Evolutionary conservation across 1,140 invertebrate genomes (phyloP), one percentile per base, ranked within the genome.

Genomic region (Camponotus floridanus): DNA sequence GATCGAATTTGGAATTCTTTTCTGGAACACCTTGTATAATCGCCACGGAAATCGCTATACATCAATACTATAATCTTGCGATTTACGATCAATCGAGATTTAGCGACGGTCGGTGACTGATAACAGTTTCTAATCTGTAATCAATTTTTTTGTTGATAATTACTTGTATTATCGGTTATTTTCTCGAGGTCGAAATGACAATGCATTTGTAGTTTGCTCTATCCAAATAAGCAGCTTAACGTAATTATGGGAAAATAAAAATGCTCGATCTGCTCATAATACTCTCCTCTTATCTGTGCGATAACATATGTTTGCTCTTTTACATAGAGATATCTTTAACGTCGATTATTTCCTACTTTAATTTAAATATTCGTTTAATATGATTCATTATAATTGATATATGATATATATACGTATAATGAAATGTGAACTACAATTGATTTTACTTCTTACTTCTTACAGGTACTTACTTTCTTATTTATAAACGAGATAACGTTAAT

Each of bases 311-410:
- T 68, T 26, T 68, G 62, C 45, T 62, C 62, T 36, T 79, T 55
- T 33, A 55, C 33, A 64, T 79, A 79, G 76, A 79, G 45, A 79
- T 67, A 79, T 51, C 45, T 68, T 79, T 79, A 79, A 79, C 76
- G 64, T 79, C 33, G 62, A 79, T 79, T 79, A 79, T 62, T 68
- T 36, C 18, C 67, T 68, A 68, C 67, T 45, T 65, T 57, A 79
- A 55, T 68, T 84, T 84, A 88, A 88, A 87, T 87, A 87, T 84
- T 87, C 84, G 83, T 65, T 88, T 85, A 87, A 88, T 85, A 79
- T 88, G 48, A 67, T 85, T 88, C 48, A 61, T 74, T 86, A 86
- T 51, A 51, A 51, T 73, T 79, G 15, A 21, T 48, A 31, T 81
- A 79, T 36, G 36, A 81, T 80, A 79, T 48, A 48, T 51, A 51